Conservation (phyloP, 1,140 invertebrate genomes). For the Mizuhopecten yessoensis region DNA sequence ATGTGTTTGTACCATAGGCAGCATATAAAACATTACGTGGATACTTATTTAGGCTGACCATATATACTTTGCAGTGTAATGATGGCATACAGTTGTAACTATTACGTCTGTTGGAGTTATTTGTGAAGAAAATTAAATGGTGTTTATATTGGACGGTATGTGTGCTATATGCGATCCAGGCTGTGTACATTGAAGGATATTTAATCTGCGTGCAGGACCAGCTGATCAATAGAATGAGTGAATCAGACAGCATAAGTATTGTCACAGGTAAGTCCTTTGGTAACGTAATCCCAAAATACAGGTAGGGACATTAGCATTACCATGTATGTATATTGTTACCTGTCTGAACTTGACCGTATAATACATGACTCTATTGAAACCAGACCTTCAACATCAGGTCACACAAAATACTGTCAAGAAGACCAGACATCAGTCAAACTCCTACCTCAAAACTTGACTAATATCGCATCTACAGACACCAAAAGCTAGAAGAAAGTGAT, state of each 20-base stretch:
- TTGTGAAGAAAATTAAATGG: not conserved
- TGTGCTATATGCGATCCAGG: not conserved
- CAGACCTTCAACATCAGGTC: too few relatives aligned
- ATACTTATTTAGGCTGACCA: too few relatives aligned
- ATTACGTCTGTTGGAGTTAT: not conserved
- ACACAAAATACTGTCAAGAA: too few relatives aligned
- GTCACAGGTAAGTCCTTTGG: not conserved
- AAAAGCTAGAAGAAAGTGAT: too few relatives aligned
- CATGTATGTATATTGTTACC: too few relatives aligned
- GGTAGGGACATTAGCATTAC: too few relatives aligned
- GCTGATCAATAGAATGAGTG: slow-evolving; percentile 27
- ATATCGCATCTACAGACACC: too few relatives aligned
- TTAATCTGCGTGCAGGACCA: not conserved
- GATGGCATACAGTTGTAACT: not conserved
- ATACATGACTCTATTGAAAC: too few relatives aligned
- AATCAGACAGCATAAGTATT: slow-evolving; percentile 35
- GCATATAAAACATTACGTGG: too few relatives aligned
- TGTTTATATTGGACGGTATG: not conserved
- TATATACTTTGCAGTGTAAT: not conserved
- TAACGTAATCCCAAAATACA: not conserved
- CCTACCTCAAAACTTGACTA: too few relatives aligned
- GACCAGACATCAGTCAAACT: too few relatives aligned
- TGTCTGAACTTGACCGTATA: not conserved
- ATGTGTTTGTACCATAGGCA: not conserved
- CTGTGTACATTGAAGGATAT: not conserved